Evolutionary conservation across 2,797 vertebrate species (phyloP).

Genomic region (Sternotherus odoratus): DNA sequence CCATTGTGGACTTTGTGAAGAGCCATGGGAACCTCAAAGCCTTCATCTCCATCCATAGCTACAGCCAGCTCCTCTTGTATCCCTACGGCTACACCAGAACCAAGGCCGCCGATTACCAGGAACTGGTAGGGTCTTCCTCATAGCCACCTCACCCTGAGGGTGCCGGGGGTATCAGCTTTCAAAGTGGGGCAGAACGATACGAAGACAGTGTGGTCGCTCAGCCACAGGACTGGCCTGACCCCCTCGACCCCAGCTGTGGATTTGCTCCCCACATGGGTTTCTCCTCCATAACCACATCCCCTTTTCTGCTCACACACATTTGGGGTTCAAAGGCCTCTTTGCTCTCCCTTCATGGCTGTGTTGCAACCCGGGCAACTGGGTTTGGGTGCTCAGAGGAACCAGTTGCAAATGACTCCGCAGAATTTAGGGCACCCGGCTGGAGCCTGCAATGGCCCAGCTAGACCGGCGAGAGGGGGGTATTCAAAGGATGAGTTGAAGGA

Average conservation of each 20-base stretch:
- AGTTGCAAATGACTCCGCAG: neutral
- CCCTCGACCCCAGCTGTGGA: no score
- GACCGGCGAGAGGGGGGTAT: neutral
- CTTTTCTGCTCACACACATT: neutral
- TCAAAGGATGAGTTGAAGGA: neutral
- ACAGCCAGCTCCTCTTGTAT: slow-evolving; percentile 95
- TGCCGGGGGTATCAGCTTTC: neutral
- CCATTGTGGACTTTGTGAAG: slow-evolving; percentile 94
- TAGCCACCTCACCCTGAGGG: neutral
- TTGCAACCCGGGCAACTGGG: neutral
- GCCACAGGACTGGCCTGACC: neutral
- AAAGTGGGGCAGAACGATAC: neutral
- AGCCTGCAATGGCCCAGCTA: neutral
- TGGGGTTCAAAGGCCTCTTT: neutral
- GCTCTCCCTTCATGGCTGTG: neutral
- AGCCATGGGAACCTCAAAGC: slow-evolving; percentile 90
- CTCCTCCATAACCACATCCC: neutral
- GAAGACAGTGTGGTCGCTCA: neutral
- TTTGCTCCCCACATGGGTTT: neutral
- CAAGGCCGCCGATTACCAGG: slow-evolving; percentile 73
- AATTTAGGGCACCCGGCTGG: neutral
- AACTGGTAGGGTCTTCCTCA: slow-evolving; percentile 83
- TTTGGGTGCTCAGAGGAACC: neutral
- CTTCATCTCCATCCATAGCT: slow-evolving; percentile 95
- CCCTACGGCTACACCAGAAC: slow-evolving; percentile 89